Evolutionary conservation across 2,797 vertebrate genomes (phyloP).

Genomic region (Ataeniobius toweri): DNA sequence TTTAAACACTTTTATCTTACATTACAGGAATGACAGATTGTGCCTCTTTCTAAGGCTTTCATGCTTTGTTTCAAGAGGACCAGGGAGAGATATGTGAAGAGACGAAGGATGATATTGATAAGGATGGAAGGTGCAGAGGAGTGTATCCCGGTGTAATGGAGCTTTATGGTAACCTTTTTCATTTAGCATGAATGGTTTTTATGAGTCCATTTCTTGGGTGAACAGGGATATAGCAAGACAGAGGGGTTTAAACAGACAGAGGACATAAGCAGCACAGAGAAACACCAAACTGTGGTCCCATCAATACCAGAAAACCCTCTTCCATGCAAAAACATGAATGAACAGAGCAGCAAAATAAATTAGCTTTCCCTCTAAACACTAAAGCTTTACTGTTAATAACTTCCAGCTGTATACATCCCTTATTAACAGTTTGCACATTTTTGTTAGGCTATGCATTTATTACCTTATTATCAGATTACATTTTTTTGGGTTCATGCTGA

Average conservation of each 20-base stretch:
- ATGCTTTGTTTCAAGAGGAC: constrained; percentile 77
- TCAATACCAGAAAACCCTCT: constrained; percentile 6
- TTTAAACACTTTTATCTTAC: constrained; percentile 85
- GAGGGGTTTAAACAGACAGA: constrained; percentile 59
- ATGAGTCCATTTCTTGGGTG: constrained; percentile 81
- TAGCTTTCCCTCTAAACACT: constrained; percentile 30
- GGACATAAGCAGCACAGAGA: constrained; percentile 46
- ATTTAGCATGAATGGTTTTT: constrained; percentile 81
- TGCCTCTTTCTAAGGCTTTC: constrained; percentile 80
- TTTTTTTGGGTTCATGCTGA: constrained; percentile 34
- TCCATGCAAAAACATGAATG: constrained; percentile 40
- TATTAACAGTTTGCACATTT: constrained; percentile 67
- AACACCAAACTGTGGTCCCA: constrained; percentile 28
- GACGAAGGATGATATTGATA: constrained; percentile 77
- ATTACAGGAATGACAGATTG: constrained; percentile 81
- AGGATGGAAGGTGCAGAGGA: constrained; percentile 77
- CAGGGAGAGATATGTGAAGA: constrained; percentile 53
- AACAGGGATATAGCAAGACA: constrained; percentile 69
- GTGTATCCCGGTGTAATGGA: constrained; percentile 76
- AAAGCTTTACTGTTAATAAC: constrained; percentile 43
- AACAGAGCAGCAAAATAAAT: constrained; percentile 25
- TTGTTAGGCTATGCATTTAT: constrained; percentile 44
- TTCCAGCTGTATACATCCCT: constrained; percentile 47
- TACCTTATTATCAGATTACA: constrained; percentile 56
- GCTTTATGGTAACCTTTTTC: constrained; percentile 83